These are phyloP conservation scores for Reticulitermes speratus DNA, from an alignment of 1,140 invertebrate genomes.

Conservation along the genomic window DNA sequence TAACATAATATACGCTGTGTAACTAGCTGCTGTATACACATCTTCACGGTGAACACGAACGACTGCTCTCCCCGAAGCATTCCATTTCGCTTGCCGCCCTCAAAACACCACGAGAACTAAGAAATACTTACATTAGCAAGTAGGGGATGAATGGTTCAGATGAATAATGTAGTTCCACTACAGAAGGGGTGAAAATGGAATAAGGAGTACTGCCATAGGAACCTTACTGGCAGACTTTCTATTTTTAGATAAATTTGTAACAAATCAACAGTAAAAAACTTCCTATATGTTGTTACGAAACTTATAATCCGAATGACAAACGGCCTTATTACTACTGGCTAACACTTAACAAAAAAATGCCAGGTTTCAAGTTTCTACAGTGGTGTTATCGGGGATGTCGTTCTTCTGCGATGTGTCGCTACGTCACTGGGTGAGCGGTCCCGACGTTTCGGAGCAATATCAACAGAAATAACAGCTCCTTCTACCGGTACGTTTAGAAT, in stretches of 20 bases:
- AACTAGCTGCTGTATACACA: background rate
- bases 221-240: background rate
- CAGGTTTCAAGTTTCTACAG: no score
- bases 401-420: no score
- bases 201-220: background rate
- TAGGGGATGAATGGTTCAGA: background rate
- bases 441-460: no score
- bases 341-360: no score
- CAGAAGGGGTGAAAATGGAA: background rate
- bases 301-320: no score
- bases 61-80: background rate
- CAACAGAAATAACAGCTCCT: no score
- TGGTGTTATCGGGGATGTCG: no score
- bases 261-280: background rate
- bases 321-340: no score
- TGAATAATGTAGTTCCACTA: background rate
- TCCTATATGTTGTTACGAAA: no score
- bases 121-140: background rate
- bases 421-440: no score
- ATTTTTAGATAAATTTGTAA: background rate
- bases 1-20: background rate
- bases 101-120: background rate
- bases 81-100: background rate
- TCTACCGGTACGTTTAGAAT: no score
- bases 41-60: background rate